These are phyloP conservation scores for Diorhabda carinulata DNA, from an alignment of 1,140 invertebrate species.

Conservation along the genomic window DNA sequence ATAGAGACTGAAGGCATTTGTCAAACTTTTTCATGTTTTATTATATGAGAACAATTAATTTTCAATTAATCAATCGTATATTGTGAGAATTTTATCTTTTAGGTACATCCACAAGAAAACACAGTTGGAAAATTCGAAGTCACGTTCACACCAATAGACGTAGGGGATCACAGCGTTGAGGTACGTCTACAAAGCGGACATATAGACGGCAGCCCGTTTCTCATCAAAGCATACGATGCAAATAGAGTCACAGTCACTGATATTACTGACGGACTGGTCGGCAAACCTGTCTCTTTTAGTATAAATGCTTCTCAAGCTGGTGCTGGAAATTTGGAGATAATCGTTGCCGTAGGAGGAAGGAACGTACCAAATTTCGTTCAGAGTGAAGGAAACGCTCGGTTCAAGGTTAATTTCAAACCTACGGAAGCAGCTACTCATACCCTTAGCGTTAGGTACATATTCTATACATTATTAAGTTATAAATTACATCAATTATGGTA, in stretches of 20 bases:
- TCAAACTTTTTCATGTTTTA: too few relatives aligned
- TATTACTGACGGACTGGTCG: constrained; percentile 82
- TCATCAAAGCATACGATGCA: constrained; percentile 93
- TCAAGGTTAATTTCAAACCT: constrained; percentile 95
- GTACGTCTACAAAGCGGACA: constrained; percentile 72
- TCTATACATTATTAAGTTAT: too few relatives aligned
- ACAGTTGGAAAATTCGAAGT: constrained; percentile 55
- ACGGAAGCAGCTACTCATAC: constrained; percentile 85
- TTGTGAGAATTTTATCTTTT: constrained; percentile 9
- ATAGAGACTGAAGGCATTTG: too few relatives aligned
- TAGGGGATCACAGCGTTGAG: constrained; percentile 92
- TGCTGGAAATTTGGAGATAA: constrained; percentile 95
- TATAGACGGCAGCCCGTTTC: constrained; percentile 90
- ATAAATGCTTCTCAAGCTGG: constrained; percentile 76
- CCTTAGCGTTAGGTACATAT: constrained; percentile 65
- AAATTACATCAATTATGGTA: too few relatives aligned
- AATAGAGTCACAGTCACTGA: constrained; percentile 87
- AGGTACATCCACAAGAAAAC: constrained; percentile 43
- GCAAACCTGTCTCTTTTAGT: constrained; percentile 88
- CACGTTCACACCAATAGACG: constrained; percentile 82
- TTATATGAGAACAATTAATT: too few relatives aligned
- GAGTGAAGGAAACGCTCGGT: constrained; percentile 93
- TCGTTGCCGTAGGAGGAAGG: constrained; percentile 93
- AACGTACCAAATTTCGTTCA: constrained; percentile 99
- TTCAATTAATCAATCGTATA: too few relatives aligned